phyloP scores from a whole-genome alignment of 2,113 vertebrate species.

The Prunella fulvescens region DNA sequence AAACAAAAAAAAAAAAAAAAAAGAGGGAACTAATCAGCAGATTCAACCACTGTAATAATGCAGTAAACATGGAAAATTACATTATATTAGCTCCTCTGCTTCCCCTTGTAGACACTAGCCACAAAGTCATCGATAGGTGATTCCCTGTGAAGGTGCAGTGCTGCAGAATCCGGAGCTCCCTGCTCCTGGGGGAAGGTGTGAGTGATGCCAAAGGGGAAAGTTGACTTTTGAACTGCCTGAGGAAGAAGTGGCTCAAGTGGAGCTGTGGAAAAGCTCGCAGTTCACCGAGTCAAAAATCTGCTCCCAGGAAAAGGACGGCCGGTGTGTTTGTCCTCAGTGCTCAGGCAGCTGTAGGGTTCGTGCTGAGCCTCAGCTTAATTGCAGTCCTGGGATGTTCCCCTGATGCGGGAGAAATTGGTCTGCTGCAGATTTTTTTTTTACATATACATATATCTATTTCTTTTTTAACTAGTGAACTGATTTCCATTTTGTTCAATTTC shows the following conservation, averaged over 20 bases:
- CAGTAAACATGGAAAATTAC: conserved; percentile 47
- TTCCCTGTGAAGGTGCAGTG: not conserved
- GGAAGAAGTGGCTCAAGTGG: not conserved
- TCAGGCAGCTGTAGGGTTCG: not conserved
- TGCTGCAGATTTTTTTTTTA: not conserved
- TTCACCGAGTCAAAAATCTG: not conserved
- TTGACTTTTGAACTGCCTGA: not conserved
- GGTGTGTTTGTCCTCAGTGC: not conserved
- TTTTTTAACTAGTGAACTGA: not conserved
- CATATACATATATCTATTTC: not conserved
- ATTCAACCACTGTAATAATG: conserved; percentile 16
- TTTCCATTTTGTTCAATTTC: not conserved
- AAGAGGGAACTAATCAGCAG: conserved; percentile 26
- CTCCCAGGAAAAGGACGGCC: not conserved
- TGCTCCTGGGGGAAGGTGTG: not conserved
- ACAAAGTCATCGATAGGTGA: not conserved
- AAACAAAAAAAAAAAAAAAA: conserved; percentile 31
- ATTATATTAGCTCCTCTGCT: conserved; percentile 27
- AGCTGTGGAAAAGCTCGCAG: not conserved
- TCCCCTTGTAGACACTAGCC: not conserved
- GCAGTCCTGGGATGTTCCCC: not conserved
- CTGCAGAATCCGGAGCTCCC: not conserved
- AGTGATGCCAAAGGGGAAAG: not conserved
- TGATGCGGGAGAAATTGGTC: not conserved
- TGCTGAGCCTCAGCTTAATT: not conserved